These are phyloP conservation scores for Lepidonotus clava DNA, from an alignment of 2,888 invertebrate species.

Conservation along the genomic window DNA sequence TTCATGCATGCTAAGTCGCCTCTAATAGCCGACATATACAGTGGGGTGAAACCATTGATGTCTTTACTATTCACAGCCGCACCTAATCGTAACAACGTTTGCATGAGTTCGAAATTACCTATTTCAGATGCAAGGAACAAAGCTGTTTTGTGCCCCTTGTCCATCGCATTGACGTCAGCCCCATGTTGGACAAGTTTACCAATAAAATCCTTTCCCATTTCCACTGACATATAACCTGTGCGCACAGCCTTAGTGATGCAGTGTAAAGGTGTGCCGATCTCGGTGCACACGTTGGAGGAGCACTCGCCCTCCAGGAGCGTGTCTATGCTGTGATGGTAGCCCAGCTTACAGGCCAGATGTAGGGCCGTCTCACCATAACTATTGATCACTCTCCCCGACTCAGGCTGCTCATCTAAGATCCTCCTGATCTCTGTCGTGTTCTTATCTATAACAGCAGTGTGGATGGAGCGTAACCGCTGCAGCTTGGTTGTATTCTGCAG, in stretches of 20 bases:
- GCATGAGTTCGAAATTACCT: neutral
- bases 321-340: conserved; percentile 34
- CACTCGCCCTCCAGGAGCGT: neutral
- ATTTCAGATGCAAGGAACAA: conserved; percentile 41
- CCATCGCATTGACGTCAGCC: conserved; percentile 16
- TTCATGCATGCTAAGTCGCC: conserved; percentile 45
- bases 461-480: conserved; percentile 18
- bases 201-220: neutral
- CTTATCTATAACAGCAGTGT: conserved; percentile 48
- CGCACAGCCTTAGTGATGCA: conserved; percentile 43
- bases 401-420: conserved; percentile 25
- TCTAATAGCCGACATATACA: conserved; percentile 52
- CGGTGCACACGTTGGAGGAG: neutral
- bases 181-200: neutral
- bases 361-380: conserved; percentile 47
- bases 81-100: conserved; percentile 23
- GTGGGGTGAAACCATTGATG: conserved; percentile 41
- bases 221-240: conserved; percentile 36
- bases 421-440: conserved; percentile 31
- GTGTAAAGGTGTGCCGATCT: conserved; percentile 48
- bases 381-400: conserved; percentile 15
- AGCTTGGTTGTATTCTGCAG: conserved; percentile 21
- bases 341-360: conserved; percentile 50
- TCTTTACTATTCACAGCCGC: conserved; percentile 37
- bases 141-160: conserved; percentile 49